Evolutionary conservation across 2,797 vertebrate genomes (phyloP), one percentile per base, ranked within the genome.

Genomic region (Chaetophractus vellerosus): DNA sequence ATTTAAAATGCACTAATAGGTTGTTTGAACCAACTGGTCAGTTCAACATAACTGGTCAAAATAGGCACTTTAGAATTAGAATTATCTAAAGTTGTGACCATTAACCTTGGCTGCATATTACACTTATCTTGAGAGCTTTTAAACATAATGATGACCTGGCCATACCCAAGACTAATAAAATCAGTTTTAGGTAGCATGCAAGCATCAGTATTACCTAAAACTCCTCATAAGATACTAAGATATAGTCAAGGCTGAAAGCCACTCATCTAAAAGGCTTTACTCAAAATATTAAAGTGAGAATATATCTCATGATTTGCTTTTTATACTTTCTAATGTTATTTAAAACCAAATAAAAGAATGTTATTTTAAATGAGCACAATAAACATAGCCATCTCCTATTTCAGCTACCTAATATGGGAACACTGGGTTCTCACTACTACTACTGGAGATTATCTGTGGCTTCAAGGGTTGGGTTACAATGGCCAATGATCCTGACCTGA

Each of bases 261-360:
- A 68, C 41, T 9, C 14, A 52, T 24, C 10, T 52, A 90, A 91
- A 80, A 50, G 45, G 7, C 48, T 50, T 75, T 31, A 50, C 45
- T 57, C 9, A 89, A 94, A 84, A 91, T 11, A n/a, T 0, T 63
- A 84, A 88, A 61, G n/a, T 68, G 15, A 21, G 21, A 69, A 96
- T 74, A 3, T 36, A 50, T 64, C 21, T 61, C 63, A 50, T 45
- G n/a, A 59, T 38, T 84, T 88, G 9, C 28, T 45, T 91, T 19
- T 18, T 63, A 36, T 24, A 63, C 5, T 6, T 45, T 91, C 28
- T 92, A 31, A n/a, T 55, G 15, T 45, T 86, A 85, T 45, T 63
- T 33, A 10, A 69, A 88, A n/a, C 18, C 28, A 90, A 48, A 63
- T 45, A 21, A 64, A 90, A 68, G 26, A 28, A 66, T 64, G 0